Conservation (phyloP, 2,888 invertebrate genomes). For the Rhagium mordax region DNA sequence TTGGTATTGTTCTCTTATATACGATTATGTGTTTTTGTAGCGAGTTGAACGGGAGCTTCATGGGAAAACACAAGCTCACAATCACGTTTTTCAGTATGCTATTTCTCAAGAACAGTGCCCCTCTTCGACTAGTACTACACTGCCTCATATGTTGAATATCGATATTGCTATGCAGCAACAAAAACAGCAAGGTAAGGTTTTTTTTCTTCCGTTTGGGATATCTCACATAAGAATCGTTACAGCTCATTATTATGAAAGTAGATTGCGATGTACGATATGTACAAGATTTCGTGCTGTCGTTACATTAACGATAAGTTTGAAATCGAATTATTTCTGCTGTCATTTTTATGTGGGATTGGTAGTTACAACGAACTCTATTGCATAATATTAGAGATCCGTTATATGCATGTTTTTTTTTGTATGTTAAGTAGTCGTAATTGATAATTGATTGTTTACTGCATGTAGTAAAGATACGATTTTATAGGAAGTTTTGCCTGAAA, state of each 20-base stretch:
- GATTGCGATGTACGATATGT: too few species aligned
- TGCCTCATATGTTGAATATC: conserved; percentile 71
- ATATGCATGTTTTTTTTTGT: background rate
- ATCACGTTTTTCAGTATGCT: conserved; percentile 65
- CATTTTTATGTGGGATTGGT: too few species aligned
- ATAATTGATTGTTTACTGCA: too few species aligned
- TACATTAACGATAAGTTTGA: too few species aligned
- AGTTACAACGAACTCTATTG: too few species aligned
- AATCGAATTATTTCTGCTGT: too few species aligned
- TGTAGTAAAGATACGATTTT: too few species aligned
- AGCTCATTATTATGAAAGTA: too few species aligned
- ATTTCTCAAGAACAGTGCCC: conserved; percentile 65
- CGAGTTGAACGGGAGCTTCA: conserved; percentile 80
- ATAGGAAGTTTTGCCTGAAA: too few species aligned
- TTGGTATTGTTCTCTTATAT: background rate
- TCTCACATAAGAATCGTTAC: too few species aligned
- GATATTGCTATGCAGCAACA: conserved; percentile 70
- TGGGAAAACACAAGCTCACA: conserved; percentile 68
- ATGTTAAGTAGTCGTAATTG: background rate
- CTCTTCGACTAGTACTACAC: conserved; percentile 61
- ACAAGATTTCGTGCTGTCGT: too few species aligned
- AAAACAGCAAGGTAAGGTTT: conserved; percentile 59
- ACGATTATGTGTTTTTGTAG: conserved; percentile 64
- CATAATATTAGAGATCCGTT: background rate
- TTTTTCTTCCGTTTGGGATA: background rate